Evolutionary conservation across 2,113 vertebrate genomes (phyloP).

Genomic region (Puffinus mauretanicus): DNA sequence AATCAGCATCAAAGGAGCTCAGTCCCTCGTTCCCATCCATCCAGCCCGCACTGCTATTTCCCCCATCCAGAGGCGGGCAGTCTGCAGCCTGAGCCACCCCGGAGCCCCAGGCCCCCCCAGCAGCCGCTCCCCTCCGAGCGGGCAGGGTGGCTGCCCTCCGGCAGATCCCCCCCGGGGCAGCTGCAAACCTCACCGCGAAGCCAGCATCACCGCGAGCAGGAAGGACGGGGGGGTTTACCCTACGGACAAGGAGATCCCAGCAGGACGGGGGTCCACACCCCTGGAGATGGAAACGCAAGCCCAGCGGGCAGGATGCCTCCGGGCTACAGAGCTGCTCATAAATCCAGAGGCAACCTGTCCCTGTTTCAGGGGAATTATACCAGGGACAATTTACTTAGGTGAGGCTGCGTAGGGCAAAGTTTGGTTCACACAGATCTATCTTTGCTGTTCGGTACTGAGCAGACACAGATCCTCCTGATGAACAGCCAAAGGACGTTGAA

Average conservation of each 20-base stretch:
- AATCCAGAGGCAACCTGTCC: accelerated
- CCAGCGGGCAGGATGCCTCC: background rate
- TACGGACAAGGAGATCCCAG: accelerated
- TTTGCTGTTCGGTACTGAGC: accelerated
- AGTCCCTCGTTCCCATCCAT: background rate
- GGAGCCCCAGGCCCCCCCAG: background rate
- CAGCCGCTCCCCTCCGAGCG: background rate
- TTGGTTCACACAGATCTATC: accelerated
- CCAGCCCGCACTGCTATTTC: background rate
- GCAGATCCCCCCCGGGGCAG: too few species aligned
- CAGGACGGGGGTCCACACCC: accelerated
- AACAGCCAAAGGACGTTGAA: background rate
- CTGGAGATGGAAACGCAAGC: background rate
- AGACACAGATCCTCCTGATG: accelerated
- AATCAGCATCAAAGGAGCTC: background rate
- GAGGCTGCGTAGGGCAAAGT: background rate
- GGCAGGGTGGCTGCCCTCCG: background rate
- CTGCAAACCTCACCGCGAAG: background rate
- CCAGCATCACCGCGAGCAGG: background rate
- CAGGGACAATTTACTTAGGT: accelerated
- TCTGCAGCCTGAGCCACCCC: background rate
- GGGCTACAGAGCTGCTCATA: background rate
- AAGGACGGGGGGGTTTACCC: background rate
- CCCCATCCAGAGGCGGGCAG: background rate
- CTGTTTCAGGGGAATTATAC: accelerated